These are phyloP conservation scores for Sipha maydis DNA, from an alignment of 2,888 invertebrate species.

Conservation along the genomic window DNA sequence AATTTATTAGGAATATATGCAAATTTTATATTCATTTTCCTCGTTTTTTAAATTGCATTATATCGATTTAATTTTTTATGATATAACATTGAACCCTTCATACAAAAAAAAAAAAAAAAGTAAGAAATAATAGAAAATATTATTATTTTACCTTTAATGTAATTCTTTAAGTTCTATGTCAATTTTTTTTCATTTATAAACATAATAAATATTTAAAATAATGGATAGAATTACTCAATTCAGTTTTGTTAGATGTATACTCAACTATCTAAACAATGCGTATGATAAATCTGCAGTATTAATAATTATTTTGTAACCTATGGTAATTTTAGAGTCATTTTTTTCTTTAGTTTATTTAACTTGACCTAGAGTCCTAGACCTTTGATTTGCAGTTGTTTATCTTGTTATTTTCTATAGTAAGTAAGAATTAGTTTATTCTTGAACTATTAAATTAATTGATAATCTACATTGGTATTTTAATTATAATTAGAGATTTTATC, in stretches of 20 bases:
- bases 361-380: slow-evolving; percentile 39
- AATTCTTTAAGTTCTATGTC: neutral
- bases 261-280: neutral
- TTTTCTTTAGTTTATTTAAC: slow-evolving; percentile 30
- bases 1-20: too few relatives aligned
- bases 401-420: neutral
- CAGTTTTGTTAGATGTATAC: too few relatives aligned
- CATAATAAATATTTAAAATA: neutral
- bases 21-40: too few relatives aligned
- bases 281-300: neutral
- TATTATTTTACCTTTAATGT: neutral
- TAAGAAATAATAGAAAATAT: neutral
- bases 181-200: neutral
- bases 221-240: too few relatives aligned
- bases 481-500: neutral
- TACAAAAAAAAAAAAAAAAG: too few relatives aligned
- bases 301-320: slow-evolving; percentile 34
- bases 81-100: too few relatives aligned
- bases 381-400: slow-evolving; percentile 52
- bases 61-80: too few relatives aligned
- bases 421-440: neutral
- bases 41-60: too few relatives aligned
- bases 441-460: neutral
- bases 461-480: neutral
- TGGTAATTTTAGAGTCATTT: slow-evolving; percentile 41